Base-by-base conservation (phyloP, 2,113 vertebrate genomes). In the Nestor notabilis region DNA sequence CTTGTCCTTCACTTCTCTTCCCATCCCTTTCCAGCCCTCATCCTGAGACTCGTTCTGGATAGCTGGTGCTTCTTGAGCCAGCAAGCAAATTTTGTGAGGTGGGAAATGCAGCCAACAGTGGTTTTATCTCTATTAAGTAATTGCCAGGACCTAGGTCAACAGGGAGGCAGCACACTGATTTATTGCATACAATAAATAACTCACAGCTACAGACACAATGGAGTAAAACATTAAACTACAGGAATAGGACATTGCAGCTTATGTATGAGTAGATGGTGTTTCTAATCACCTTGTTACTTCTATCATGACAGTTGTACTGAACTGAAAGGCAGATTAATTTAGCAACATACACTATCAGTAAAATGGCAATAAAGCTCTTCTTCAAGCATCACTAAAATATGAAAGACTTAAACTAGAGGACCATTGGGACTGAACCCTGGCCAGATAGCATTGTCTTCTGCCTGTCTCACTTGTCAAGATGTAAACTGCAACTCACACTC, bases 61-160 rank as follows among this genome's bases (percentile, higher is more conserved):
- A 77, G 28, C 39, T 2, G 5, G 27, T 55, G 20, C 17, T 76
- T 47, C 39, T 85, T 64, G 68, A 52, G 8, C 18, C 70, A 74
- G 35, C 11, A 41, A 43, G 29, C 1, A 39, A 77, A 13, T 33
- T 41, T 76, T 29, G 2, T 25, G 13, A 86, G 18, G 13, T 37
- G 24, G n/a, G 9, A 44, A 92, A 74, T 11, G 3, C 18, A 64
- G 49, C 2, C 2, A 83, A 10, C 31, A 83, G 49, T 11, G 3
- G 11, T 20, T 97, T 86, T 61, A 58, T 23, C 53, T 93, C 58
- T 90, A 8, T 43, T 76, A 92, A 83, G 83, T 80, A 89, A 50
- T 74, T 16, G n/a, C 28, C 49, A 93, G 63, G 69, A 87, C 20
- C 6, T 27, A 58, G 33, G 29, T 46, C 37, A 92, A 66, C 43